A percentile compares a stretch with the other conserved stretches of the same genome.
Evolutionary conservation across 2,113 vertebrate species (phyloP).

Genomic region (Paradoxurus hermaphroditus): DNA sequence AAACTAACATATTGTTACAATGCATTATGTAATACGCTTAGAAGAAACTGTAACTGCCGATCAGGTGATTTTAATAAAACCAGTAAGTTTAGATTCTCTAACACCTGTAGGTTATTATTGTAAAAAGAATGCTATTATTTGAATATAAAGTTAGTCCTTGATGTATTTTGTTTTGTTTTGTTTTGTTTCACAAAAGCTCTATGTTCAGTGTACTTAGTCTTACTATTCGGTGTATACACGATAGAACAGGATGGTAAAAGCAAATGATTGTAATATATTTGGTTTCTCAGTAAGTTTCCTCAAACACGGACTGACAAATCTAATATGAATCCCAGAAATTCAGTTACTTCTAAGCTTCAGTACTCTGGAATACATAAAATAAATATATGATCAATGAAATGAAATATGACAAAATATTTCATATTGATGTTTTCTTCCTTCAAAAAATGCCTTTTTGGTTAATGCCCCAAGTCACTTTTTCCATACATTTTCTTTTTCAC

Average conservation of each 20-base stretch:
- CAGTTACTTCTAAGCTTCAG: constrained; percentile 82
- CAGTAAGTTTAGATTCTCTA: background rate
- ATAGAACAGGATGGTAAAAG: constrained; percentile 70
- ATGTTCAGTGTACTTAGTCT: constrained; percentile 69
- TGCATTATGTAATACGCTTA: background rate
- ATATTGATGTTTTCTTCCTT: constrained; percentile 84
- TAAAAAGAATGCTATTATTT: constrained; percentile 20
- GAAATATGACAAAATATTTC: constrained; percentile 87
- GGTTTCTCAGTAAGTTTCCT: constrained; percentile 74
- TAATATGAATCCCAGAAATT: constrained; percentile 83
- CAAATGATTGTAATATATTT: constrained; percentile 78
- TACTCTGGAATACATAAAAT: constrained; percentile 83
- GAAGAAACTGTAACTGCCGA: constrained; percentile 15
- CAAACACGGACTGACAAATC: constrained; percentile 80
- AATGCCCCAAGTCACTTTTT: constrained; percentile 82
- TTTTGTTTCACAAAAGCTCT: constrained; percentile 62
- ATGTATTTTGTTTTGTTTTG: constrained; percentile 59
- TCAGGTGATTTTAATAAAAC: constrained; percentile 37
- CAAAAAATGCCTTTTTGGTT: constrained; percentile 83
- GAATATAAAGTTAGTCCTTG: background rate
- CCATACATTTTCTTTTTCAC: constrained; percentile 82
- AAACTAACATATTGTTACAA: background rate
- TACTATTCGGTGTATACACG: constrained; percentile 63
- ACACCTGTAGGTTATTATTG: constrained; percentile 26
- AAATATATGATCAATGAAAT: constrained; percentile 87